phyloP scores from a whole-genome alignment of 2,888 invertebrate genomes.

The Dicyrtoma fusca region DNA sequence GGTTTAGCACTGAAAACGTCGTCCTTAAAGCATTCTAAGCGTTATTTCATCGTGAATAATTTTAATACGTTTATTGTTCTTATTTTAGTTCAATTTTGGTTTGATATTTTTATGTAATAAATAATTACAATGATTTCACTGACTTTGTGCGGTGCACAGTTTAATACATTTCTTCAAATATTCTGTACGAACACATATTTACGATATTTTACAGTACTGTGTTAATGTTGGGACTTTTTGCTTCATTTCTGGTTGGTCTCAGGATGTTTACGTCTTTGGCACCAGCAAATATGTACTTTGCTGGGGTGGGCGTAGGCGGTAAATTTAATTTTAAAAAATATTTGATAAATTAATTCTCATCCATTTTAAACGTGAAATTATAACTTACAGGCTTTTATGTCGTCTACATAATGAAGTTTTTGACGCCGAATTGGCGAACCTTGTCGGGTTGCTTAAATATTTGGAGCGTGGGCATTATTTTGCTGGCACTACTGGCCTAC shows the following conservation, averaged over 20 bases:
- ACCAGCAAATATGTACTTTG: slow-evolving; percentile 38
- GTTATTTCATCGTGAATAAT: no score
- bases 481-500: slow-evolving; percentile 42
- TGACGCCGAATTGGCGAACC: slow-evolving; percentile 46
- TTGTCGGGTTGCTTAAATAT: slow-evolving; percentile 43
- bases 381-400: slow-evolving; percentile 20
- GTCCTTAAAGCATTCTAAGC: no score
- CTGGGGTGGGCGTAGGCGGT: slow-evolving; percentile 51
- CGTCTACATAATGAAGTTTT: slow-evolving; percentile 48
- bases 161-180: not conserved
- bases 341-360: no score
- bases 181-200: not conserved
- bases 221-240: slow-evolving; percentile 25
- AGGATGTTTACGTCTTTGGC: slow-evolving; percentile 44
- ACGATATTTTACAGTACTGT: not conserved
- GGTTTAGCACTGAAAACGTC: no score
- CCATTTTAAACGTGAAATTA: no score
- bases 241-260: slow-evolving; percentile 43
- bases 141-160: slow-evolving; percentile 41
- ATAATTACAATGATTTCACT: slow-evolving; percentile 50
- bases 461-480: slow-evolving; percentile 44
- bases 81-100: no score
- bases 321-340: slow-evolving; percentile 28
- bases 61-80: no score
- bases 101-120: slow-evolving; percentile 45